Conservation (phyloP, 2,113 vertebrate species). For the Amphiprion ocellaris region DNA sequence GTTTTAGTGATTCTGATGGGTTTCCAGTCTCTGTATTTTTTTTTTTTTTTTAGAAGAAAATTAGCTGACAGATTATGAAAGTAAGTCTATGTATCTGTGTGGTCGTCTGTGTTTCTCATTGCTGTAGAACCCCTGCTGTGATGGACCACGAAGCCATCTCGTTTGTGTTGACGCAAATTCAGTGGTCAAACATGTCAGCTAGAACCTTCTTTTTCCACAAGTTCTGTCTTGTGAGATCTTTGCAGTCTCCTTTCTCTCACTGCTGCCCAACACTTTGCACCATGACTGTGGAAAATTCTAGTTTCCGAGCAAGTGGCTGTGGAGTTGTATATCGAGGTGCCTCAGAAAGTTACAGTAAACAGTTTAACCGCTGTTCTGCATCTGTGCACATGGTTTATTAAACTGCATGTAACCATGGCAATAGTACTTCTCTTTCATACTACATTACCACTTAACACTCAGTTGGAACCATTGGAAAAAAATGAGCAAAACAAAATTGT, state of each 20-base stretch:
- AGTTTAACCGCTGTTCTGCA: conserved; percentile 13
- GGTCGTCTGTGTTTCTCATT: conserved; percentile 5
- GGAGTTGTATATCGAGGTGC: conserved; percentile 9
- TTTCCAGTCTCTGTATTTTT: neutral
- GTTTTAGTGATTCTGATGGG: conserved; percentile 1
- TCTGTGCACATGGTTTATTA: conserved; percentile 26
- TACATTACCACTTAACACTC: conserved; percentile 6
- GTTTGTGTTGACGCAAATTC: neutral
- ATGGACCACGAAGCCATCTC: conserved; percentile 10
- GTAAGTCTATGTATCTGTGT: conserved; percentile 8
- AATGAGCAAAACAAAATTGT: neutral
- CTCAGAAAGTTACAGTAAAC: neutral
- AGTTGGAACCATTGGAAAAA: neutral
- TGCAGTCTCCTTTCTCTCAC: neutral
- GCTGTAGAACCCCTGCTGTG: conserved; percentile 1
- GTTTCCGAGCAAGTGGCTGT: conserved; percentile 11
- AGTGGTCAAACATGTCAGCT: neutral
- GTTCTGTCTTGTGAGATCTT: neutral
- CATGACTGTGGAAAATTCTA: neutral
- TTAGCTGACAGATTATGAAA: conserved; percentile 2
- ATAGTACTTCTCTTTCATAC: conserved; percentile 12
- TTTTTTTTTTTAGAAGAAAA: neutral
- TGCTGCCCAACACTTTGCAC: neutral
- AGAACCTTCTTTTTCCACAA: neutral
- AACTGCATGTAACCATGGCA: conserved; percentile 28